Percentiles rank a stretch among this genome's conserved stretches.
These are phyloP conservation scores for Pristis pectinata DNA, from an alignment of 2,797 vertebrate genomes.

Conservation along the genomic window DNA sequence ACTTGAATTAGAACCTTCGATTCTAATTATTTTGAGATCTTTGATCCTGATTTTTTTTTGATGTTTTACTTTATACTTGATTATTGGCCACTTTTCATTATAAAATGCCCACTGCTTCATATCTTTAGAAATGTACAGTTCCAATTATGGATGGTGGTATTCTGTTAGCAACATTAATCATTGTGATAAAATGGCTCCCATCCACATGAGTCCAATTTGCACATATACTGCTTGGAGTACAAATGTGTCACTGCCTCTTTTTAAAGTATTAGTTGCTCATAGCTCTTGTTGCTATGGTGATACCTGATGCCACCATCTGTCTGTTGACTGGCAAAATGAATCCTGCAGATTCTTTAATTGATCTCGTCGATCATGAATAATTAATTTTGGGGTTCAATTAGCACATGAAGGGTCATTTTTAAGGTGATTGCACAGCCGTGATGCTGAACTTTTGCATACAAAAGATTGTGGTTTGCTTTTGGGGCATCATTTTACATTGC, in stretches of 20 bases:
- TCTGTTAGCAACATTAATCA: constrained; percentile 49
- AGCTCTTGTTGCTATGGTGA: constrained; percentile 54
- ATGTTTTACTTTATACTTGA: not conserved
- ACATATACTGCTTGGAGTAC: constrained; percentile 46
- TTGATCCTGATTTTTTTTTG: not conserved
- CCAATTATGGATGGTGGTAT: constrained; percentile 49
- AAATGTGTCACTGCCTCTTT: constrained; percentile 51
- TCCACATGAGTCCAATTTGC: constrained; percentile 62
- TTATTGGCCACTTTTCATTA: constrained; percentile 1
- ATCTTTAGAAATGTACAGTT: not conserved
- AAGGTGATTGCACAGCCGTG: not conserved
- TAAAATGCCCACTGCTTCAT: not conserved
- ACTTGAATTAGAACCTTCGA: not conserved
- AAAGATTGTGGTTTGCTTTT: not conserved
- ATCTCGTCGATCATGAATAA: constrained; percentile 48
- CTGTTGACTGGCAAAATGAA: constrained; percentile 46
- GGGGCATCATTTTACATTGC: not conserved
- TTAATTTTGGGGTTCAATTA: constrained; percentile 46
- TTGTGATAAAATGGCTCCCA: constrained; percentile 50
- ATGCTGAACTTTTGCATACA: not conserved
- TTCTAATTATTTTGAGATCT: not conserved
- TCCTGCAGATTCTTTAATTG: constrained; percentile 47
- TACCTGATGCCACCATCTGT: constrained; percentile 51
- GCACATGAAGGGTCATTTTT: not conserved
- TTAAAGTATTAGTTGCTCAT: constrained; percentile 53